Percentiles rank a stretch among this genome's conserved stretches.
These are phyloP conservation scores for Polypterus senegalus DNA, from an alignment of 2,113 vertebrate species.

Conservation along the genomic window DNA sequence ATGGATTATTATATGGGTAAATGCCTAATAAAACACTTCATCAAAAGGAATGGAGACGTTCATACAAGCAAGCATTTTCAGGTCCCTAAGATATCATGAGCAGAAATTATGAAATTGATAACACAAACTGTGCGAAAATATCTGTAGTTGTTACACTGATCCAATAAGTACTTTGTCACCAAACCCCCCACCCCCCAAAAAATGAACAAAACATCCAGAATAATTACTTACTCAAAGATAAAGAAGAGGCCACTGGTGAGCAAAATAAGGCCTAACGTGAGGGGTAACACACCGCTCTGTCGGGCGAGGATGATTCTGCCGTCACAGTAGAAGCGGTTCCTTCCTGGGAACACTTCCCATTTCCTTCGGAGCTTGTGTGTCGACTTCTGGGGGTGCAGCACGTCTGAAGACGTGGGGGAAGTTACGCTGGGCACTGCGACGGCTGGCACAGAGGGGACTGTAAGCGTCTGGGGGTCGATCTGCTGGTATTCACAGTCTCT, in stretches of 20 bases:
- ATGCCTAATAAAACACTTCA: too few species aligned
- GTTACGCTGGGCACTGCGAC: constrained; percentile 16
- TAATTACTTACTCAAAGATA: constrained; percentile 76
- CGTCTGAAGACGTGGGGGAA: constrained; percentile 28
- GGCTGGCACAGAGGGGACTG: constrained; percentile 29
- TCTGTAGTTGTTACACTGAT: neutral
- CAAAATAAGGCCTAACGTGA: constrained; percentile 81
- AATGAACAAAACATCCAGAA: too few species aligned
- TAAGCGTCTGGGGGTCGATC: constrained; percentile 56
- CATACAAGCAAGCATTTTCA: too few species aligned
- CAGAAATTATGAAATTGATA: neutral
- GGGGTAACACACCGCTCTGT: constrained; percentile 74
- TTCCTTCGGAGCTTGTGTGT: constrained; percentile 50
- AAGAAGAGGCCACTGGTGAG: constrained; percentile 84
- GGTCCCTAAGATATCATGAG: too few species aligned
- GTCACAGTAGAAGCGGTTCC: constrained; percentile 78
- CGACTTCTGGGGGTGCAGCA: constrained; percentile 23
- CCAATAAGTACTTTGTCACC: too few species aligned
- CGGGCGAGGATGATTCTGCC: constrained; percentile 73
- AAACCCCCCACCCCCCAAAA: too few species aligned
- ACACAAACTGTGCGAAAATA: neutral
- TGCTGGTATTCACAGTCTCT: constrained; percentile 80
- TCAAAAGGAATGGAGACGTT: too few species aligned
- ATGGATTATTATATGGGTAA: too few species aligned
- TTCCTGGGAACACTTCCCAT: constrained; percentile 82